Percentiles rank a stretch among this genome's conserved stretches.
These are phyloP conservation scores for Meghimatium bilineatum DNA, from an alignment of 2,888 invertebrate species.

Conservation along the genomic window DNA sequence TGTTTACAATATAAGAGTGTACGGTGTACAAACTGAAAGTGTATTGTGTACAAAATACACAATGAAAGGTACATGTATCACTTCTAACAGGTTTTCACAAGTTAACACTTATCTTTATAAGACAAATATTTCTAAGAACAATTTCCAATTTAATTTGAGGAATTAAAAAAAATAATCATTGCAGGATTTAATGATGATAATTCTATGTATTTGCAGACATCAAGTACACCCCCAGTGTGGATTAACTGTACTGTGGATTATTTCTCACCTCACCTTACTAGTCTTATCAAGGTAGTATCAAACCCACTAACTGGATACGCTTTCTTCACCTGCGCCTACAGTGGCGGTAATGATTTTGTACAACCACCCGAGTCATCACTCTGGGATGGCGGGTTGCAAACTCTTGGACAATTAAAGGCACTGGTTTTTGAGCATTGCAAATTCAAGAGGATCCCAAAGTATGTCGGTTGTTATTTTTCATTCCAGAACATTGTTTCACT, in stretches of 20 bases:
- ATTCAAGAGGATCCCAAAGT: constrained; percentile 27
- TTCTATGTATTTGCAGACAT: neutral
- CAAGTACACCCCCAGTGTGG: neutral
- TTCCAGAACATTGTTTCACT: no score
- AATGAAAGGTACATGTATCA: no score
- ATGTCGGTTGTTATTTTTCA: neutral
- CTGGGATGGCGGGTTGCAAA: constrained; percentile 30
- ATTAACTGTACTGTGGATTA: constrained; percentile 46
- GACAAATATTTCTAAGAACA: no score
- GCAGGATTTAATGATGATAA: no score
- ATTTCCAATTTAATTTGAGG: no score
- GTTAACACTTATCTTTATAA: no score
- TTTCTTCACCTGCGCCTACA: constrained; percentile 30
- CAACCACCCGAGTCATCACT: constrained; percentile 3
- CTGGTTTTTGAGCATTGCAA: constrained; percentile 28
- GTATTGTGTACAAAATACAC: no score
- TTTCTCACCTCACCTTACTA: constrained; percentile 18
- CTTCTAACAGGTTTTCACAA: no score
- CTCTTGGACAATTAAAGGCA: neutral
- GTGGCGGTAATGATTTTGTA: neutral
- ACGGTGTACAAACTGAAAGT: no score
- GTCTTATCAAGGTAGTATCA: neutral
- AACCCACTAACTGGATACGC: constrained; percentile 28
- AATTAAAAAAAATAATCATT: no score
- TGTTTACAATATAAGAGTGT: no score